A percentile compares a stretch with the other conserved stretches of the same genome.
Conservation (phyloP, 2,797 vertebrate genomes). For the Caiman crocodilus region DNA sequence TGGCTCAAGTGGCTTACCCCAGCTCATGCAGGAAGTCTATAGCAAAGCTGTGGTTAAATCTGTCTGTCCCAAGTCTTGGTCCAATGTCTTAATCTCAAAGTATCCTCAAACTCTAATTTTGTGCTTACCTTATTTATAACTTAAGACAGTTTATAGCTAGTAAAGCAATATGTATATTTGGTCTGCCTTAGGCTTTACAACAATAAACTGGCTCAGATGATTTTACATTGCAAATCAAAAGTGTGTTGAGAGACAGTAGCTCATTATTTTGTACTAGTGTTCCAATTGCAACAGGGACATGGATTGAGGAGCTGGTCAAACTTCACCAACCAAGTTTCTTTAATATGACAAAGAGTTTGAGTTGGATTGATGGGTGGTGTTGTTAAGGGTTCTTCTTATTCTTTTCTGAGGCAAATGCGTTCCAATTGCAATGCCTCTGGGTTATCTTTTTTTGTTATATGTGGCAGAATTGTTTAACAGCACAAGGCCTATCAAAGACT, state of each 20-base stretch:
- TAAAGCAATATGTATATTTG: background rate
- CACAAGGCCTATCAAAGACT: background rate
- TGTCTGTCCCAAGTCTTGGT: background rate
- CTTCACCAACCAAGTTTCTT: background rate
- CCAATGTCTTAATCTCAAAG: background rate
- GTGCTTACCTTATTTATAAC: background rate
- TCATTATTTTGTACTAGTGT: background rate
- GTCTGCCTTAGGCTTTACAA: background rate
- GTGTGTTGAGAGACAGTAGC: background rate
- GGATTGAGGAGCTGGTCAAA: background rate
- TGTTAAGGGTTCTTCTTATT: background rate
- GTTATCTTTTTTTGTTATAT: background rate
- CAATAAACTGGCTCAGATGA: background rate
- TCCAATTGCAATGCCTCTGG: background rate
- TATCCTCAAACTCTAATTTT: background rate
- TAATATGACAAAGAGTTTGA: background rate
- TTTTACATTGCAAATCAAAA: constrained; percentile 21
- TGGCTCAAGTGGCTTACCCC: background rate
- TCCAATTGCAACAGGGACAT: background rate
- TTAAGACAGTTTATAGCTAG: background rate
- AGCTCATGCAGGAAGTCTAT: background rate
- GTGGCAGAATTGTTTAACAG: background rate
- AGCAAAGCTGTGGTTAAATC: background rate
- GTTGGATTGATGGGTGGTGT: background rate
- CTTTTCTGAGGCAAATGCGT: background rate